Evolutionary conservation across 2,113 vertebrate genomes (phyloP), one percentile per base, ranked within the genome.

Genomic region (Chunga burmeisteri): DNA sequence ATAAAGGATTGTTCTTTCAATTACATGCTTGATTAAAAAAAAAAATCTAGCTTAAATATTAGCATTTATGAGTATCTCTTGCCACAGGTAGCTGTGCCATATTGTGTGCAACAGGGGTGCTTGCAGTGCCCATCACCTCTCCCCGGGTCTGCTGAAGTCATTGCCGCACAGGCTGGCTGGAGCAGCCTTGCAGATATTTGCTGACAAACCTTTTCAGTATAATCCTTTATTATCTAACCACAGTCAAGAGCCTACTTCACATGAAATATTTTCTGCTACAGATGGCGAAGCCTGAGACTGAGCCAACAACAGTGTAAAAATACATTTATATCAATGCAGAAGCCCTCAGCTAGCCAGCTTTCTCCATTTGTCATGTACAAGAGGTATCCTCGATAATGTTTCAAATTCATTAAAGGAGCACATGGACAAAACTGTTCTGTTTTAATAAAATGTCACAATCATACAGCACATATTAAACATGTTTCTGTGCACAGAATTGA

Each of bases 241-340:
- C 8, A 70, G 92, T 84, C 55, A 25, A 92, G 92, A 94, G 96
- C 83, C 86, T 80, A 92, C 95, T 96, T 75, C 80, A 67, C 82
- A 72, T 88, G 90, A 79, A 92, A 91, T 93, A 89, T 92, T 92
- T 90, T 84, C 94, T 94, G 94, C 90, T 94, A 79, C 96, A 96
- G 96, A 96, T 96, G 96, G 96, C 90, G 40, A 23, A 95, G 75
- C 63, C 92, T 47, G 82, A 96, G 92, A 53, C 38, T 3, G 23
- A 92, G 96, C 96, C 92, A 95, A n/a, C 18, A 86, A 29, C 92
- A 67, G 93, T 63, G 96, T 30, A 81, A 93, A 96, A 95, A 92
- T 88, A 81, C 90, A 84, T 94, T 81, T 73, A 50, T 88, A 72
- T 62, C 82, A 61, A n/a, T 40, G 83, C 13, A 58, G 86, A 77